These are phyloP conservation scores for Cynopterus brachyotis DNA, from an alignment of 2,113 vertebrate genomes.

Conservation along the genomic window DNA sequence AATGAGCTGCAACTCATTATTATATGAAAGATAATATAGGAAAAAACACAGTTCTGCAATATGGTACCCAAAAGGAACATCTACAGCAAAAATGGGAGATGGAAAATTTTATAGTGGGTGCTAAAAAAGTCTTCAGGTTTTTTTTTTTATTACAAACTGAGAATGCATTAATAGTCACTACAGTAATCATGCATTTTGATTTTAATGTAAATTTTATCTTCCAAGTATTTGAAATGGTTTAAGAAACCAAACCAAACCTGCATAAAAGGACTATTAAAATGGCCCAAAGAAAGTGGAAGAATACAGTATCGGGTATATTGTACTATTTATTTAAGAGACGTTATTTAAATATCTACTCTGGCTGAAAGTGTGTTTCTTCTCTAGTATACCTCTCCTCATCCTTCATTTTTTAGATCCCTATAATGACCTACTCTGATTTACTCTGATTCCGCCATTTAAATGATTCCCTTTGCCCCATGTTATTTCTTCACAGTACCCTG, in stretches of 20 bases:
- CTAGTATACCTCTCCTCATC: background rate
- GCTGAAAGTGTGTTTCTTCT: background rate
- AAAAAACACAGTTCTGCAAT: background rate
- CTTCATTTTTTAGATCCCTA: background rate
- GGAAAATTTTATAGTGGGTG: background rate
- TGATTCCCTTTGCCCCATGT: background rate
- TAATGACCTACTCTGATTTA: background rate
- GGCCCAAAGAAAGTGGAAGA: background rate
- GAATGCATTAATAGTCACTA: background rate
- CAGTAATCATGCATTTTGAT: background rate
- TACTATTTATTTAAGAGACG: background rate
- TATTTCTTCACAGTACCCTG: background rate
- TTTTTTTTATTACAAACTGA: background rate
- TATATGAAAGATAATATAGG: background rate
- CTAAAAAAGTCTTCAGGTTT: background rate
- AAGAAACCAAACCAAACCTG: background rate
- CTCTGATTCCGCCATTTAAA: background rate
- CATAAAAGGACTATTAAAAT: background rate
- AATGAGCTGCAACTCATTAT: constrained; percentile 21
- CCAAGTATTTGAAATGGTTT: background rate
- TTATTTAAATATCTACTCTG: background rate
- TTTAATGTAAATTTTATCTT: background rate
- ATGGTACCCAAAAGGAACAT: background rate
- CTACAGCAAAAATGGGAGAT: background rate
- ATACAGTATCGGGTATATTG: background rate